These are phyloP conservation scores for Calidris pygmaea DNA, from an alignment of 2,113 vertebrate genomes.

Conservation along the genomic window DNA sequence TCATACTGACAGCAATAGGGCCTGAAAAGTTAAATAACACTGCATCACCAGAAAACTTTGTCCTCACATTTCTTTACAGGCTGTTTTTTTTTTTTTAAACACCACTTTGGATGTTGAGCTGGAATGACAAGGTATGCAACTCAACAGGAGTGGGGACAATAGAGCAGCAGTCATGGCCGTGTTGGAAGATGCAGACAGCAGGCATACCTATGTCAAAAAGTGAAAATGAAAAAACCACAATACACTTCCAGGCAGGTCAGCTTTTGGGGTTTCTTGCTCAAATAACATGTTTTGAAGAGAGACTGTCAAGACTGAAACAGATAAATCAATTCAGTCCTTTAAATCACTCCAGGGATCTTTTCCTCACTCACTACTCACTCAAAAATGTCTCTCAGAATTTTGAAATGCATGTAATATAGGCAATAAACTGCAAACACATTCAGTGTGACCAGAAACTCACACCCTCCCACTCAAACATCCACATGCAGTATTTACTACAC, in stretches of 20 bases:
- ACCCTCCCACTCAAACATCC: neutral
- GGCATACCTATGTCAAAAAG: neutral
- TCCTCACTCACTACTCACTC: constrained; percentile 23
- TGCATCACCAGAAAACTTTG: neutral
- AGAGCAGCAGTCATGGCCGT: neutral
- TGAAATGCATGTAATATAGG: neutral
- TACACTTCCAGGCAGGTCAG: neutral
- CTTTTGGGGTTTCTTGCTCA: neutral
- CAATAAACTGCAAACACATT: constrained; percentile 19
- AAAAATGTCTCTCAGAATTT: neutral
- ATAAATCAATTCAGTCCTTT: constrained; percentile 44
- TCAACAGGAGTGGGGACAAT: neutral
- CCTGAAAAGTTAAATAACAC: neutral
- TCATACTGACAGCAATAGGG: neutral
- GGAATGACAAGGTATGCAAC: neutral
- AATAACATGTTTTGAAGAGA: constrained; percentile 14
- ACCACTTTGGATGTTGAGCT: neutral
- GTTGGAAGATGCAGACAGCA: neutral
- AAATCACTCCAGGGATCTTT: constrained; percentile 47
- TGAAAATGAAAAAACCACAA: neutral
- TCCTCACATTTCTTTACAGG: neutral
- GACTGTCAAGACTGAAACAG: constrained; percentile 14
- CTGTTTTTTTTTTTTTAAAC: neutral
- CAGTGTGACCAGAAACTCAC: constrained; percentile 4
- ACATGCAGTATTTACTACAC: neutral